phyloP scores from a whole-genome alignment of 2,888 invertebrate genomes.

The Galerucella calmariensis region DNA sequence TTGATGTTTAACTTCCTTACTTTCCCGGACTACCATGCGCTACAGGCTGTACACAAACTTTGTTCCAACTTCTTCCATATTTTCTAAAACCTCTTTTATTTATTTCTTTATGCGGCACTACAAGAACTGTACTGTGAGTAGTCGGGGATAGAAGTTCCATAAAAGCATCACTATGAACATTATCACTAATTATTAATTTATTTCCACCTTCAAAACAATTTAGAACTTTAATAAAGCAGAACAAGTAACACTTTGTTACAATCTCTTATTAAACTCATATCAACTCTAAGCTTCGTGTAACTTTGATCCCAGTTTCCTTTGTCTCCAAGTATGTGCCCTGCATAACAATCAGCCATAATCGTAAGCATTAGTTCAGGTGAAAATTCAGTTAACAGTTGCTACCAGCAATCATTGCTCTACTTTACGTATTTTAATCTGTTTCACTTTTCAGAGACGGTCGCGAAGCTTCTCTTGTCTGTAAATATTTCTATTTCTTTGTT shows the following conservation, averaged over 20 bases:
- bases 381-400: not conserved
- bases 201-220: not conserved
- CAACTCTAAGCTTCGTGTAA: not conserved
- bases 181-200: not conserved
- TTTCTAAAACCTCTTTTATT: too few species aligned
- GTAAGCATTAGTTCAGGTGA: not conserved
- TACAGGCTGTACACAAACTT: too few species aligned
- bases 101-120: too few species aligned
- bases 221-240: not conserved
- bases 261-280: not conserved
- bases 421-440: slow-evolving; percentile 3
- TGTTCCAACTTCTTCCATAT: too few species aligned
- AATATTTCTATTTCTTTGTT: not conserved
- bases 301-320: not conserved
- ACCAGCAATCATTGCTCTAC: not conserved
- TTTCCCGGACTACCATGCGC: too few species aligned
- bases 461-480: not conserved
- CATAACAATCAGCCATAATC: not conserved
- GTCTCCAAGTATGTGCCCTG: not conserved
- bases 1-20: too few species aligned
- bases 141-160: too few species aligned
- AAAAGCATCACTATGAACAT: too few species aligned
- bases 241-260: not conserved
- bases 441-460: not conserved
- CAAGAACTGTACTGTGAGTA: too few species aligned